Conservation (phyloP, 2,797 vertebrate species). For the Periparus ater region DNA sequence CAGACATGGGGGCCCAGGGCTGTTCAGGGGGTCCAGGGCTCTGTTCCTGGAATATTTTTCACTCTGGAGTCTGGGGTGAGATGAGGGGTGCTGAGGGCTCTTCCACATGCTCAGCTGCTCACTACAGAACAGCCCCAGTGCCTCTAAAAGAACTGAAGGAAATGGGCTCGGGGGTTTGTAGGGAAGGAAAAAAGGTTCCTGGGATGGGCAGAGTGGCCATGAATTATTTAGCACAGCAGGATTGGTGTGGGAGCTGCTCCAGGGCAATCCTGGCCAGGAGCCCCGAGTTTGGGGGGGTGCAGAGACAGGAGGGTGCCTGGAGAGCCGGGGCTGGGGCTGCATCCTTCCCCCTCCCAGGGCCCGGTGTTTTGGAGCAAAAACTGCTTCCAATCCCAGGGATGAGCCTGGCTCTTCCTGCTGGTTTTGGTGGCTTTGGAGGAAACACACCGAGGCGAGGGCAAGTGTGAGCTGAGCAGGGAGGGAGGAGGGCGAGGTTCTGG, state of each 20-base stretch:
- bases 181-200: background rate
- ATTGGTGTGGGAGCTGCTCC: accelerated
- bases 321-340: background rate
- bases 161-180: background rate
- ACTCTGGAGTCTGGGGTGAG: background rate
- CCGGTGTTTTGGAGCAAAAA: background rate
- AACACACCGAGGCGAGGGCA: accelerated
- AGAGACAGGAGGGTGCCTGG: background rate
- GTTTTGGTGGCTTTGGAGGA: background rate
- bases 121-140: background rate
- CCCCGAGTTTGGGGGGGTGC: accelerated
- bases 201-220: background rate
- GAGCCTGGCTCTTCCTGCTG: accelerated
- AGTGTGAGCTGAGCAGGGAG: background rate
- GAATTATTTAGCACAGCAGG: background rate
- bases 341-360: no score
- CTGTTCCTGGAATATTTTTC: background rate
- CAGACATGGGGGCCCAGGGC: background rate
- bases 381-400: background rate
- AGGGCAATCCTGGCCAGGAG: accelerated
- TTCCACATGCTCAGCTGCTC: background rate
- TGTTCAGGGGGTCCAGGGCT: background rate
- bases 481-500: accelerated
- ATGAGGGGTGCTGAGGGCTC: background rate
- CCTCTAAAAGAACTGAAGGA: background rate